A percentile compares a stretch with the other conserved stretches of the same genome.
phyloP scores from a whole-genome alignment of 1,140 invertebrate genomes.

The Ips nitidus region DNA sequence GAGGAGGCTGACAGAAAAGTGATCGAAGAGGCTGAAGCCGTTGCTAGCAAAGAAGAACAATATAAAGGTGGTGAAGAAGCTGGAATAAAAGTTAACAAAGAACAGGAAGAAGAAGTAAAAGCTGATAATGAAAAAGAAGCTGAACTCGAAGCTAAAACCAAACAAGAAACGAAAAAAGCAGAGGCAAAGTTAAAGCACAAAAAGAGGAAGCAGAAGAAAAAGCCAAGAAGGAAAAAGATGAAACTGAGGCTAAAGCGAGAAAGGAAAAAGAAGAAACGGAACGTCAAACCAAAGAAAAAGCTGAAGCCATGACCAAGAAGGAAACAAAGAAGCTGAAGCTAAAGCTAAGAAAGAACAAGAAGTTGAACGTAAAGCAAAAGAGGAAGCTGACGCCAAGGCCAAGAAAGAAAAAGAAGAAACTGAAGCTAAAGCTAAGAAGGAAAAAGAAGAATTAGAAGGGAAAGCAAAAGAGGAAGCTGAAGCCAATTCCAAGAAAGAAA shows the following conservation, averaged over 20 bases:
- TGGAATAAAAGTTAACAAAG: slow-evolving; percentile 29
- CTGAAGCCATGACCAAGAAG: slow-evolving; percentile 41
- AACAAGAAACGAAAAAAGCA: slow-evolving; percentile 34
- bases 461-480: background rate
- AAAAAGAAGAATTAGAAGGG: slow-evolving; percentile 9
- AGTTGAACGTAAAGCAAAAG: slow-evolving; percentile 37
- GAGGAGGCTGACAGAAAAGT: slow-evolving; percentile 1
- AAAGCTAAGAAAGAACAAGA: slow-evolving; percentile 38
- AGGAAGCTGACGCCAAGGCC: slow-evolving; percentile 29
- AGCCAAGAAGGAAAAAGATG: slow-evolving; percentile 34
- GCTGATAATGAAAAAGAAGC: slow-evolving; percentile 4
- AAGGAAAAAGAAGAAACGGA: slow-evolving; percentile 35
- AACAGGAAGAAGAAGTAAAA: slow-evolving; percentile 3
- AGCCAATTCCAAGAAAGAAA: too few species aligned
- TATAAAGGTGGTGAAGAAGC: slow-evolving; percentile 26
- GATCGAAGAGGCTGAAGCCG: slow-evolving; percentile 4
- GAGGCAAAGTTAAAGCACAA: slow-evolving; percentile 36
- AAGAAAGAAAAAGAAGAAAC: too few species aligned
- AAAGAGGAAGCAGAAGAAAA: slow-evolving; percentile 15
- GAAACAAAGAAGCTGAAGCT: slow-evolving; percentile 34
- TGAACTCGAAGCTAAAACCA: slow-evolving; percentile 27
- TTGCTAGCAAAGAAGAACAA: slow-evolving; percentile 1
- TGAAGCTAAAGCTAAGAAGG: background rate
- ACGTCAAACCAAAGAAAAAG: slow-evolving; percentile 38
- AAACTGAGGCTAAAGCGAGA: slow-evolving; percentile 30